A percentile compares a stretch with the other conserved stretches of the same genome.
These are phyloP conservation scores for Atta texana DNA, from an alignment of 1,140 invertebrate genomes.

Conservation along the genomic window DNA sequence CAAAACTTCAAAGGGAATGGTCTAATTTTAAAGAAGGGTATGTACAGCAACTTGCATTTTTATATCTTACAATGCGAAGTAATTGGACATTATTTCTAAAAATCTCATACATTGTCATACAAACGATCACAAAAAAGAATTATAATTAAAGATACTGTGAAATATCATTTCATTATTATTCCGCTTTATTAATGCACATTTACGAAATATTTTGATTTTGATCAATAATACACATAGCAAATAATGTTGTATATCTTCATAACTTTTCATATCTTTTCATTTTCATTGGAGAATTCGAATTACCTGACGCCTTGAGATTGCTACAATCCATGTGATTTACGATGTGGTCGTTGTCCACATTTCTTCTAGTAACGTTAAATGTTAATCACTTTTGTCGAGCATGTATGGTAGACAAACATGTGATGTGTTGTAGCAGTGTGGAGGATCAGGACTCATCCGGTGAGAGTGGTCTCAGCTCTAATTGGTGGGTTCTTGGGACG, in stretches of 20 bases:
- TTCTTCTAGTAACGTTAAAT: slow-evolving; percentile 43
- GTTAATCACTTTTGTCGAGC: slow-evolving; percentile 64
- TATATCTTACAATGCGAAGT: not conserved
- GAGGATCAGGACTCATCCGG: slow-evolving; percentile 79
- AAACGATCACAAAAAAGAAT: not conserved
- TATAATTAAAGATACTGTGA: not conserved
- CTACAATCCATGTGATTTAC: slow-evolving; percentile 67
- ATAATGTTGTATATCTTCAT: not conserved
- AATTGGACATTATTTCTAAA: slow-evolving; percentile 22
- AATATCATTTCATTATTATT: slow-evolving; percentile 20
- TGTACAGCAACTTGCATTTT: slow-evolving; percentile 24
- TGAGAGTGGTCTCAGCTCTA: slow-evolving; percentile 78
- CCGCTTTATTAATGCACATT: slow-evolving; percentile 18
- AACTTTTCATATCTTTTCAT: slow-evolving; percentile 13
- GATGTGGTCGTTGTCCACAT: slow-evolving; percentile 41
- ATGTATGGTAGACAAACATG: slow-evolving; percentile 72
- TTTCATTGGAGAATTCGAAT: slow-evolving; percentile 44
- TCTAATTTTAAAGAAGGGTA: slow-evolving; percentile 81
- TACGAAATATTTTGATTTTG: slow-evolving; percentile 25
- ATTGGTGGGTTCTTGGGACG: slow-evolving; percentile 83
- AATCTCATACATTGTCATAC: slow-evolving; percentile 23
- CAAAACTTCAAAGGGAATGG: slow-evolving; percentile 81
- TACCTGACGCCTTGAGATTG: slow-evolving; percentile 67
- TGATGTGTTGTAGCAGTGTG: slow-evolving; percentile 80
- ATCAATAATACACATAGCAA: not conserved